Base-by-base conservation (phyloP, 2,888 invertebrate genomes). In the Rhagium mordax region DNA sequence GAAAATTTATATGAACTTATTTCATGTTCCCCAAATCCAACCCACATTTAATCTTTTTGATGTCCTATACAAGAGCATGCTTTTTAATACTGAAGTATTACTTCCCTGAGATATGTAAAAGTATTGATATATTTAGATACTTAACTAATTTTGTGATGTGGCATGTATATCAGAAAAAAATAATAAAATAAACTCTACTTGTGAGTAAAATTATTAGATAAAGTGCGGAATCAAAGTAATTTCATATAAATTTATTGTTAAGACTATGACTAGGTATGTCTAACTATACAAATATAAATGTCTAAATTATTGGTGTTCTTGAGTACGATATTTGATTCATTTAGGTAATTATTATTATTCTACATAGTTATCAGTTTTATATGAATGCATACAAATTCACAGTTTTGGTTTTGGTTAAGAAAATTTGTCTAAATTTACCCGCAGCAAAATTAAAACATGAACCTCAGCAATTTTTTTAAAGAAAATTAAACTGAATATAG, bases 251-350 rank as follows among this genome's bases (percentile, higher is more conserved):
- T 41, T n/a, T 3, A 41, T 13, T n/a, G 13, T 13, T n/a, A 41
- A 13, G 13, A 13, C 10, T 8, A 41, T 41, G 41, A 41, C n/a
- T 53, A 49, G n/a, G 6, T 49, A 53, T 21, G 8, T 20, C 53
- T 53, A 1, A 24, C 21, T n/a, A 53, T 53, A 21, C 21, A n/a
- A 24, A 53, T 53, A 53, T 24, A 53, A 53, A 20, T 13, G 20
- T 53, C 21, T 53, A 53, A 21, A 24, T 27, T 59, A 41, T 61
- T 61, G 60, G 60, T 61, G 60, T 61, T 61, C 60, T 61, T 33
- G 20, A 18, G 20, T 61, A 61, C 60, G 60, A 41, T 61, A 61
- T 13, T 16, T 15, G 60, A 33, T 41, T 41, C n/a, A 53, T 41
- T 41, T 41, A n/a, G n/a, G 24, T 24, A n/a, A 41, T 41, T 41